phyloP scores from a whole-genome alignment of 2,888 invertebrate genomes.

The Siphlonurus alternatus region DNA sequence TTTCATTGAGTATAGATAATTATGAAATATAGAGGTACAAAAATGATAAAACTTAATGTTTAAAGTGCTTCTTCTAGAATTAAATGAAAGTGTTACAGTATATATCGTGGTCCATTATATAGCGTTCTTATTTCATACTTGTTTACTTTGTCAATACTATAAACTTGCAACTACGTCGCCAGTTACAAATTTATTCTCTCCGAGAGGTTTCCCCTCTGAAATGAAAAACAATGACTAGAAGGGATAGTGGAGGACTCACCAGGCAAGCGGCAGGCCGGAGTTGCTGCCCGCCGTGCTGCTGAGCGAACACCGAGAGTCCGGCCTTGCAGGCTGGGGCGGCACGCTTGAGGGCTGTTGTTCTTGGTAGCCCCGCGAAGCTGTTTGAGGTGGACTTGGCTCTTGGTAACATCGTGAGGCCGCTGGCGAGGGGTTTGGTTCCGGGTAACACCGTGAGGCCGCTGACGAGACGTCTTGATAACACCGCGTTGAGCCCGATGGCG shows the following conservation, averaged over 20 bases:
- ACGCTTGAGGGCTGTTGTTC: not conserved
- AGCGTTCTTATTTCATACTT: too few relatives aligned
- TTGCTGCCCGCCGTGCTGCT: not conserved
- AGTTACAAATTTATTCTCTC: too few relatives aligned
- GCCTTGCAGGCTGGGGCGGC: not conserved
- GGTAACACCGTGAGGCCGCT: not conserved
- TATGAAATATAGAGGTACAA: too few relatives aligned
- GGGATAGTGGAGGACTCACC: not conserved
- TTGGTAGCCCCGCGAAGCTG: not conserved
- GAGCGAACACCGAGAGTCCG: constrained; percentile 1
- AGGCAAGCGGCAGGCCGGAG: not conserved
- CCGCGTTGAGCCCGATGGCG: not conserved
- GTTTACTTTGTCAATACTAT: too few relatives aligned
- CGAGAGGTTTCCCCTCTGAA: not conserved
- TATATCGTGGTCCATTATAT: too few relatives aligned
- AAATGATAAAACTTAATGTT: too few relatives aligned
- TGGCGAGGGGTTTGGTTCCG: not conserved
- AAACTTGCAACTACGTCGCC: too few relatives aligned
- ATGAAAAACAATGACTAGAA: not conserved
- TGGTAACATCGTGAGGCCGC: not conserved
- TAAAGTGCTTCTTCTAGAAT: too few relatives aligned
- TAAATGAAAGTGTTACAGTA: too few relatives aligned
- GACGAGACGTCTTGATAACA: too few relatives aligned
- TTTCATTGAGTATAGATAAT: too few relatives aligned
- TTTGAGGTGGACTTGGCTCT: not conserved